Percentiles rank a stretch among this genome's conserved stretches.
These are phyloP conservation scores for Ormyrus pomaceus DNA, from an alignment of 2,888 invertebrate species.

Conservation along the genomic window DNA sequence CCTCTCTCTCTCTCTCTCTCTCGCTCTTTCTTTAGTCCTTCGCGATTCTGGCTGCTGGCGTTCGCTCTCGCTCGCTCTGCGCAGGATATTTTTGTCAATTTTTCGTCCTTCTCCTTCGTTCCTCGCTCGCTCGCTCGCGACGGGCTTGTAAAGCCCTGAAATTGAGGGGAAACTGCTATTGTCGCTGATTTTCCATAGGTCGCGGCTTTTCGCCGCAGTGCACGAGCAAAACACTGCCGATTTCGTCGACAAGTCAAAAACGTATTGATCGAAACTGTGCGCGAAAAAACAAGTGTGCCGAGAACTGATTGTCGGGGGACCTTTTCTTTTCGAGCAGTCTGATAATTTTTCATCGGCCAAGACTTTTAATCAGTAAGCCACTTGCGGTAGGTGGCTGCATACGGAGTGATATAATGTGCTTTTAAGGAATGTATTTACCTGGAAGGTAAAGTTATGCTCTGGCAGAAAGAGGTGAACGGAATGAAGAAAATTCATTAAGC, in stretches of 20 bases:
- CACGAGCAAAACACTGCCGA: neutral
- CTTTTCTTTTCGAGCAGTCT: no score
- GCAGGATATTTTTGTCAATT: conserved; percentile 22
- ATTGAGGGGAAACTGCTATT: conserved; percentile 14
- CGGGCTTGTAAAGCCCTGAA: neutral
- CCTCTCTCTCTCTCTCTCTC: conserved; percentile 16
- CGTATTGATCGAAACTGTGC: conserved; percentile 20
- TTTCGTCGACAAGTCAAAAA: neutral
- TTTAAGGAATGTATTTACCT: neutral
- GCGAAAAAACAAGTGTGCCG: conserved; percentile 5
- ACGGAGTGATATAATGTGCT: conserved; percentile 10
- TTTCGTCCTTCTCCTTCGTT: neutral
- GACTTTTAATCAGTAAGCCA: no score
- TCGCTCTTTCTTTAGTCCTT: neutral
- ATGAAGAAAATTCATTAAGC: conserved; percentile 43
- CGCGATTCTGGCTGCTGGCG: neutral
- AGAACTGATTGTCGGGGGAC: neutral
- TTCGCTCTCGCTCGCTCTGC: no score
- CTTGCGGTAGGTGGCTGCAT: neutral
- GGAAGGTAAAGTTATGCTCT: neutral
- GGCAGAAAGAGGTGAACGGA: conserved; percentile 16
- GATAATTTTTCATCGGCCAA: no score
- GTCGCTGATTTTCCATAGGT: conserved; percentile 9
- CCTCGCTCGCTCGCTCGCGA: no score
- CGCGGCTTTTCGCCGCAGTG: neutral